Evolutionary conservation across 1,140 invertebrate species (phyloP).

Genomic region (Dermatophagoides farinae): DNA sequence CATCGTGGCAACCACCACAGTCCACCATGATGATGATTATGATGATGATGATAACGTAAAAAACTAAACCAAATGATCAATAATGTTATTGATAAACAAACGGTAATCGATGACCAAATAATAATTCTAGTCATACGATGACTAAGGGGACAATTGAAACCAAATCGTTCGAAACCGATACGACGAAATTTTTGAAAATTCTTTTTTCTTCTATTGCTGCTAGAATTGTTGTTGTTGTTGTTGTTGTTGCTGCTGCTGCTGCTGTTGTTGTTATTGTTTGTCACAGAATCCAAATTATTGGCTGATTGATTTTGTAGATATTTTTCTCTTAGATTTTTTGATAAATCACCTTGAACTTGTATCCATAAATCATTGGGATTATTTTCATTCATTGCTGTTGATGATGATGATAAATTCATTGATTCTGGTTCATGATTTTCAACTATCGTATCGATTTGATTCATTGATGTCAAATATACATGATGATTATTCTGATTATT

Average conservation of each 20-base stretch:
- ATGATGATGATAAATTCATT: background rate
- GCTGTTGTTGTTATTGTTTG: background rate
- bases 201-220: background rate
- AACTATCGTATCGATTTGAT: background rate
- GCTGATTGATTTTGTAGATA: background rate
- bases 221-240: background rate
- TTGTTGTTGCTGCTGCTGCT: background rate
- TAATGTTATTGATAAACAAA: too few species aligned
- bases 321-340: constrained; percentile 5
- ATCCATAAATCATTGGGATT: constrained; percentile 3
- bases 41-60: too few species aligned
- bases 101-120: background rate
- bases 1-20: background rate
- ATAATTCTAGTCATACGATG: background rate
- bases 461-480: background rate
- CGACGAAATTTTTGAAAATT: background rate
- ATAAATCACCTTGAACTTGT: constrained; percentile 5
- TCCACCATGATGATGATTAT: too few species aligned
- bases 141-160: background rate
- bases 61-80: too few species aligned
- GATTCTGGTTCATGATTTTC: background rate
- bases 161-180: background rate
- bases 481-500: too few species aligned
- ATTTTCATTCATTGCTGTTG: background rate
- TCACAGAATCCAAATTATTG: background rate